phyloP scores from a whole-genome alignment of 2,113 vertebrate genomes.

The Cacatua alba region DNA sequence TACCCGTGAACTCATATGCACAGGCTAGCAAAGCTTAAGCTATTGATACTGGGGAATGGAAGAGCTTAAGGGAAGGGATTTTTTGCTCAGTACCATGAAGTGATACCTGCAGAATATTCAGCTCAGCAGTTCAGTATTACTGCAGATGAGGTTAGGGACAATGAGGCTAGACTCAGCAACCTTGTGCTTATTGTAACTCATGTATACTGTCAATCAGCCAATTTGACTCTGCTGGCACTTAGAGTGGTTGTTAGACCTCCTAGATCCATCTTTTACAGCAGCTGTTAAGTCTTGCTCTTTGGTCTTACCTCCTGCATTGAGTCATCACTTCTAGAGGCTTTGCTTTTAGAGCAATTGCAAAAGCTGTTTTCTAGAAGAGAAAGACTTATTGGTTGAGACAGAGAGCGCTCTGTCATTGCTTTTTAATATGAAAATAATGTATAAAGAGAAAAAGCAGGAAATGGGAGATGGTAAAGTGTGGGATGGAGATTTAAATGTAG shows the following conservation, averaged over 20 bases:
- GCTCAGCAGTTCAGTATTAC: neutral
- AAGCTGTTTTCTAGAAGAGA: neutral
- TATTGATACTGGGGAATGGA: neutral
- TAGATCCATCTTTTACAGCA: neutral
- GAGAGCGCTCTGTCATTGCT: neutral
- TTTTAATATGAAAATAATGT: neutral
- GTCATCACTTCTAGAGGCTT: neutral
- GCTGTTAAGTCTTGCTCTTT: neutral
- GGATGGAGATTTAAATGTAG: neutral
- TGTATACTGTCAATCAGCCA: neutral
- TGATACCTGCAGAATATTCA: neutral
- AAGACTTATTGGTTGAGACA: neutral
- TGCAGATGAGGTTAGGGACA: neutral
- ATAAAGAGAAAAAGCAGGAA: neutral
- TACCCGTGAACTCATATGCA: neutral
- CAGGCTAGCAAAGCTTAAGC: neutral
- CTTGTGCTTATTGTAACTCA: neutral
- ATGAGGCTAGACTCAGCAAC: neutral
- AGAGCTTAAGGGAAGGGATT: neutral
- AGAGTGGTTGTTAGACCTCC: neutral
- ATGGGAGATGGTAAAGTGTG: neutral
- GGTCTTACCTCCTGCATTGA: neutral
- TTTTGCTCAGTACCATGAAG: neutral
- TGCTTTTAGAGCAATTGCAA: neutral
- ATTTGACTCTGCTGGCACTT: neutral